Base-by-base conservation (phyloP, 2,888 invertebrate species). In the Torymus texanus region DNA sequence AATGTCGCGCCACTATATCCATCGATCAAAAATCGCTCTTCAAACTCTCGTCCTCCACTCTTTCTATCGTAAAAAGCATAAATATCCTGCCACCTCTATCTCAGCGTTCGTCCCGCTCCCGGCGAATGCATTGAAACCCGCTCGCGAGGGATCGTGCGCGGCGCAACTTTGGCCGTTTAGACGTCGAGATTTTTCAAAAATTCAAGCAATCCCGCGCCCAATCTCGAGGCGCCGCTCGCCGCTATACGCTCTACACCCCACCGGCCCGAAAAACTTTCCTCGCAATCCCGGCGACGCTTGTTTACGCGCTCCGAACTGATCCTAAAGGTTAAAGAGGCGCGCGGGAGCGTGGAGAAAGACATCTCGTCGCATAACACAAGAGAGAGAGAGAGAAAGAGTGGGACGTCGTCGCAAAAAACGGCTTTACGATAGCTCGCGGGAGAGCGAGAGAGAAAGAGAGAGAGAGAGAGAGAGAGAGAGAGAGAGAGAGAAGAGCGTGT, bases 261-360 rank as follows among this genome's bases (percentile, higher is more conserved):
- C 1, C 21, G 21, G 63, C 14, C 12, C 51, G 71, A 66, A 70
- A 75, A 79, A 72, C 41, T 79, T 79, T 67, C 14, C 53, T 41
- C 56, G 51, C 67, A 11, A 67, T 55, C 50, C 16, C 65, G n/a
- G 21, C 41, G 56, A 55, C 41, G 16, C 55, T 70, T 76, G 63
- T 70, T 62, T 70, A 62, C 70, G 61, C 61, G 51, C 72, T 18
- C 14, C 18, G 41, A 63, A 65, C 41, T 8, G 72, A 68, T 50
- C 51, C 63, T 51, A 63, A 68, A 80, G 76, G 76, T 76, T 80
- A 73, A 80, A 73, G 76, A 76, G 76, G 41, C 80, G 62, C 73
- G 41, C 21, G 80, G 80, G 80, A 80, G 62, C 21, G 12, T 18
- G 29, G 65, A 41, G 41, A 41, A 41, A 41, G 41, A 41, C 41